Base-by-base conservation (phyloP, 2,888 invertebrate genomes). In the Cephus rjabovi region DNA sequence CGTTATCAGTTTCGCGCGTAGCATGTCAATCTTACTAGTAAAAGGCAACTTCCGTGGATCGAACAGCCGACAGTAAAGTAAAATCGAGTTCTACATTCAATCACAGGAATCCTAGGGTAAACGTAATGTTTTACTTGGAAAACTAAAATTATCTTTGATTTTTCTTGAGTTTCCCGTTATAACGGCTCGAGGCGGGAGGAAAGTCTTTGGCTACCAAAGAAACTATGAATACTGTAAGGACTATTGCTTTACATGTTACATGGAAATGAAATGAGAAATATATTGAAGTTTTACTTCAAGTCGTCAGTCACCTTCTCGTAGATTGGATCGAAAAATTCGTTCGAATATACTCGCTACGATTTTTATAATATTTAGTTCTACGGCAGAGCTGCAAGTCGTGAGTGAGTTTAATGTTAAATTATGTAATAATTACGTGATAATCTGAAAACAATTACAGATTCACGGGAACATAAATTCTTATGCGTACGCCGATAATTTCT, bases 71-170 rank as follows among this genome's bases (percentile, higher is more conserved):
- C 83, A 83, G 84, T 82, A 80, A 84, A 87, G 86, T 85, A 85
- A 89, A 88, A 88, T 88, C 84, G 86, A 88, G 86, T 87, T 88
- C 82, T 84, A 83, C 84, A 85, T 89, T 88, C 87, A 86, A 88
- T 89, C 89, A 86, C 81, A 83, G 81, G 83, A 84, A 83, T 85
- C 84, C 84, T 81, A 81, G 73, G 69, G 78, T 81, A 82, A 82
- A 80, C 75, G 84, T 83, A 81, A 84, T 84, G 81, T 82, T 80
- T 85, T 83, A 84, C 86, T 84, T 86, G 80, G 83, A 79, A 83
- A 88, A 89, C 86, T 87, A 83, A 87, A 87, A 90, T 90, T 90
- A 87, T 88, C 85, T 86, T 86, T 83, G 86, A 87, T 85, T 87
- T 88, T 87, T 86, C 84, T 79, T 80, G 78, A 77, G 76, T 35